Evolutionary conservation across 2,113 vertebrate genomes (phyloP), one percentile per base, ranked within the genome.

Genomic region (Scomber scombrus): DNA sequence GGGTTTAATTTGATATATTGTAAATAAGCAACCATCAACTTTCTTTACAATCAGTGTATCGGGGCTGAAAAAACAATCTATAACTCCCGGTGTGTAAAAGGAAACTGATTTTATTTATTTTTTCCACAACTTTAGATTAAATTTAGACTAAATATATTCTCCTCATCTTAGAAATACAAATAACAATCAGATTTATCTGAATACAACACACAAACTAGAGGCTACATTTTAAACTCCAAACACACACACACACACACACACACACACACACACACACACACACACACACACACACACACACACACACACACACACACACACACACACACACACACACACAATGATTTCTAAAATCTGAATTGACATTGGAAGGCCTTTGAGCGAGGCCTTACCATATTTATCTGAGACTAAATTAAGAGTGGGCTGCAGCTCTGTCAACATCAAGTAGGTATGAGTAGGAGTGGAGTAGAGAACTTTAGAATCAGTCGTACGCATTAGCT

Each of bases 401-500:
- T 9, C 9, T 55, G 18, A 26, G 26, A 12, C 23, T 67, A n/a
- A 51, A 34, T 66, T 49, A 29, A 60, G 14, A 26, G 10, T 10
- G 29, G 13, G 19, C 16, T 74, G 11, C 7, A 10, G 19, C 47
- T 68, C 16, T 51, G 52, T 29, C 34, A 19, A 40, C 13, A 12
- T 45, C 21, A 62, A 69, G 56, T 66, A 68, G 46, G 15, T 62
- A 26, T 0, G 34, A n/a, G 68, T 43, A 3, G 7, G 10, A 8
- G 23, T 14, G 51, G 73, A 15, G 9, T 43, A 76, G 60, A 46
- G 46, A 2, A 70, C 40, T 65, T 46, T 56, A 51, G 65, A 75
- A 78, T 50, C 72, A 47, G 26, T 57, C 29, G 2, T 11, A 11
- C 45, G 85, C 70, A 60, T 70, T 45, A 81, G 78, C 71, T 40